These are phyloP conservation scores for Anastrepha ludens DNA, from an alignment of 1,140 invertebrate species.

Conservation along the genomic window DNA sequence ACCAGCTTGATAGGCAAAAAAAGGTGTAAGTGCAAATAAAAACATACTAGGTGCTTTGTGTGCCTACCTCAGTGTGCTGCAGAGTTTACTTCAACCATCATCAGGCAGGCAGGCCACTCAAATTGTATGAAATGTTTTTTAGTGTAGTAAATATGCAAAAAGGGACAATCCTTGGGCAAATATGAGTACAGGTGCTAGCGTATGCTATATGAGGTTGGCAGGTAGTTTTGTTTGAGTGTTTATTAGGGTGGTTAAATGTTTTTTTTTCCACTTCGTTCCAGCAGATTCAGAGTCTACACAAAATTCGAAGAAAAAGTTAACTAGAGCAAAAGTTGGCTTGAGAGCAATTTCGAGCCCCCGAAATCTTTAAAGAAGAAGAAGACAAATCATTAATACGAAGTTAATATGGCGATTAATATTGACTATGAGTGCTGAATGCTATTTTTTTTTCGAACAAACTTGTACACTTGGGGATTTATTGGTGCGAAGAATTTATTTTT, in stretches of 20 bases:
- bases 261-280: too few relatives aligned
- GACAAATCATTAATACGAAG: too few relatives aligned
- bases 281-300: too few relatives aligned
- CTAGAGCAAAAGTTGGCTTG: too few relatives aligned
- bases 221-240: not conserved
- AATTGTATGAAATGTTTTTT: not conserved
- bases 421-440: too few relatives aligned
- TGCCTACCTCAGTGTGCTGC: not conserved
- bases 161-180: not conserved
- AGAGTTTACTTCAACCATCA: not conserved
- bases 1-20: constrained; percentile 17
- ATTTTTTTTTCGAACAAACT: too few relatives aligned
- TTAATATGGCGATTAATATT: too few relatives aligned
- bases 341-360: too few relatives aligned
- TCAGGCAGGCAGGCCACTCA: not conserved
- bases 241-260: not conserved
- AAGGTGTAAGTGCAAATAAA: constrained; percentile 44
- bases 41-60: not conserved
- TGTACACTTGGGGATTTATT: too few relatives aligned
- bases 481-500: too few relatives aligned
- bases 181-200: not conserved
- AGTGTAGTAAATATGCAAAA: constrained; percentile 6
- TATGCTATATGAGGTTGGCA: not conserved
- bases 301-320: too few relatives aligned
- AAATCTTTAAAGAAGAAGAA: too few relatives aligned